Base-by-base conservation (phyloP, 1,140 invertebrate species). In the Meloidogyne exigua region DNA sequence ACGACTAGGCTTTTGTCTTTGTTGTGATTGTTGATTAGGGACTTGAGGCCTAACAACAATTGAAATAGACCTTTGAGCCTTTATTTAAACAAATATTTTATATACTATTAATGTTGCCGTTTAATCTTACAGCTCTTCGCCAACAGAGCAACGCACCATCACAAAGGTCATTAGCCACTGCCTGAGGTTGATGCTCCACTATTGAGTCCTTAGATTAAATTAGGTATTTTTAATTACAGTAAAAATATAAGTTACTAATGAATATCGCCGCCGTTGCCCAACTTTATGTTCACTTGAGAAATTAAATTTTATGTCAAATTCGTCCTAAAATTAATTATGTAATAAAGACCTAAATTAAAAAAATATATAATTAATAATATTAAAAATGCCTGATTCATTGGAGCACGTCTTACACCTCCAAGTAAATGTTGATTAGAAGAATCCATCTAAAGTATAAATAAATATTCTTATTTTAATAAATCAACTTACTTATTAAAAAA, bases 231-330 rank as follows among this genome's bases (percentile, higher is more conserved):
- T 15, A 26, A 63, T n/a, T n/a, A 5, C 5, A 21, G 68, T 13
- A 28, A 39, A 15, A 39, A 70, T 18, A 18, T 15, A 62, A 10
- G 11, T 18, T 32, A 57, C 72, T 23, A 73, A 26, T 12, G 72
- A 73, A 57, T 73, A 73, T 65, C 39, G 57, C 18, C 72, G 4
- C 18, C 72, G 4, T 32, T 68, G 49, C 11, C 57, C 21, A 32
- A 36, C 65, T 65, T 36, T 23, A 13, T n/a, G 65, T 36, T 75
- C 75, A 23, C 66, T 75, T 36, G 84, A 67, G 73, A 72, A 82
- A 68, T 82, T 82, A 68, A 82, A 82, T 68, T 82, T 82, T 44
- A 78, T 82, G 62, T 82, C 81, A 25, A 82, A 82, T 64, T 82
- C 81, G 57, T 82, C 78, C 81, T 82, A 49, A 72, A 81, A 69